Base-by-base conservation (phyloP, 1,140 invertebrate genomes). In the Drosophila kepulauana region DNA sequence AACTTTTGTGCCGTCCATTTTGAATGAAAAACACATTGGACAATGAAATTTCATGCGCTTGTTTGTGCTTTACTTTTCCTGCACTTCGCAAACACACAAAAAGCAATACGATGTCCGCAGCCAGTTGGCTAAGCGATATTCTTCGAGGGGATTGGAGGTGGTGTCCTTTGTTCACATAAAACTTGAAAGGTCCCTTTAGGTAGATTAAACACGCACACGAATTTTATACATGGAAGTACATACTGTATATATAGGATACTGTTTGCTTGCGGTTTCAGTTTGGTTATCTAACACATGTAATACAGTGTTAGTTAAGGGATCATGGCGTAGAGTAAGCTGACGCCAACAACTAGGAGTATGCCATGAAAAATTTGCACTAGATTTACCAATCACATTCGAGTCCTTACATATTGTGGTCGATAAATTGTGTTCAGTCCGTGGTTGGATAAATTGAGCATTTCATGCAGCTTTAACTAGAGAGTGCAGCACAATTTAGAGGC, bases 151-250 rank as follows among this genome's bases (percentile, higher is more conserved):
- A 15, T 38, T 16, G 63, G 63, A 64, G 25, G 52, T 54, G 78
- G 74, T 87, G 66, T 75, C 82, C 76, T 82, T 52, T 78, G 78
- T 73, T 72, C 78, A 63, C 75, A 87, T 87, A 82, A 85, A 82
- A 82, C 72, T 79, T 87, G 78, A 79, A 86, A 82, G 64, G 82
- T 82, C 82, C 82, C 79, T 72, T 76, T 75, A 76, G 84, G 64
- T 82, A 86, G 82, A 86, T 86, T 86, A 86, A 87, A 87, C 82
- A 86, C 82, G 82, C 75, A 86, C 79, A 86, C 71, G 61, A 48
- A 69, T 66, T 65, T 28, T 52, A 64, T 64, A 2, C 35, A 25
- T 25, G 3, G 20, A 25, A 8, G 35, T 38, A 8, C 8, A 38
- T 38, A 38, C 28, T 51, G 59, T 63, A 3, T 41, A 56, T 13